These are phyloP conservation scores for Lamellibrachia luymesi DNA, from an alignment of 1,140 invertebrate species.

Conservation along the genomic window DNA sequence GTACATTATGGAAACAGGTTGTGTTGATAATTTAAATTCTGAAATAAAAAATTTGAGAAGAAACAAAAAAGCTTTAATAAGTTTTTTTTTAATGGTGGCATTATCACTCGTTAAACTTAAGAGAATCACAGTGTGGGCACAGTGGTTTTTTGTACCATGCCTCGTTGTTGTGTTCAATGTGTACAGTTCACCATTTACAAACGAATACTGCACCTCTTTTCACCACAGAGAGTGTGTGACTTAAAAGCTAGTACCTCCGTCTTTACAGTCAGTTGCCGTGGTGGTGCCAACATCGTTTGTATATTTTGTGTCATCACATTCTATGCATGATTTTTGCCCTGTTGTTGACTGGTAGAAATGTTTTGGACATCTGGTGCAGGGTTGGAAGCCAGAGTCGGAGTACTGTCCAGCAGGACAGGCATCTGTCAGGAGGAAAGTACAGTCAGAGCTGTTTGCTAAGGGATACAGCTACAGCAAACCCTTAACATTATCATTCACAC, in stretches of 20 bases:
- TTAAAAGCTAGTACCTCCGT: not conserved
- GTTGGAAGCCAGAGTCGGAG: conserved; percentile 12
- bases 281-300: not conserved
- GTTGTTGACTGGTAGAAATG: conserved; percentile 15
- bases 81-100: not conserved
- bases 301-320: not conserved
- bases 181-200: not conserved
- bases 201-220: not conserved
- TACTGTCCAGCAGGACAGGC: conserved; percentile 12
- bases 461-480: not conserved
- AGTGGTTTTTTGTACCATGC: no score
- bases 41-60: not conserved
- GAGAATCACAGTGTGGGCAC: not conserved
- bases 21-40: not conserved
- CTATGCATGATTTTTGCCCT: not conserved
- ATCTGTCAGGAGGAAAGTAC: not conserved
- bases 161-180: no score
- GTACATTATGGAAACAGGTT: not conserved
- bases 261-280: not conserved
- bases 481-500: not conserved
- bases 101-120: not conserved
- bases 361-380: conserved; percentile 10
- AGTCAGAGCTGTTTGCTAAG: not conserved
- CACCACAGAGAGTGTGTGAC: not conserved
- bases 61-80: not conserved